phyloP scores from a whole-genome alignment of 1,140 invertebrate species.

The Caenorhabditis briggsae region DNA sequence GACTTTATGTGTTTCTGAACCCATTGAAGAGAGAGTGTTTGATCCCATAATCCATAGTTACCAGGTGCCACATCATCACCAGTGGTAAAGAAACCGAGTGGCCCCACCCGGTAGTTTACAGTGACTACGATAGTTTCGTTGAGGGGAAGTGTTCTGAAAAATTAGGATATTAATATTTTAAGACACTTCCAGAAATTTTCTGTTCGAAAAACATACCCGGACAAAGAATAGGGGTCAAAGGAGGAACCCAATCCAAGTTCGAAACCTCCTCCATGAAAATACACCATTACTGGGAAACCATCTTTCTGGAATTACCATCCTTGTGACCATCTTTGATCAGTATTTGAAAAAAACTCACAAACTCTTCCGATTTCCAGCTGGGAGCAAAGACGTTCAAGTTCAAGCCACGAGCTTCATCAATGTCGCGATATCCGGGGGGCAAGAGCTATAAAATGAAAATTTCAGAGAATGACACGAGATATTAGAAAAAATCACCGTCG shows the following conservation, averaged over 20 bases:
- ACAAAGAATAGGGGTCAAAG: conserved; percentile 81
- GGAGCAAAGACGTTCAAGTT: conserved; percentile 90
- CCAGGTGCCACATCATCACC: conserved; percentile 74
- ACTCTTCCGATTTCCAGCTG: conserved; percentile 74
- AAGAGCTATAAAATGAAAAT: background rate
- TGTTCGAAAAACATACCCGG: conserved; percentile 79
- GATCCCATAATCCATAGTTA: conserved; percentile 78
- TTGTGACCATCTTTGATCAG: background rate
- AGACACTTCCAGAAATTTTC: too few species aligned
- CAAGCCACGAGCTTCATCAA: conserved; percentile 88
- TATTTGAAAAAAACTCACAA: background rate
- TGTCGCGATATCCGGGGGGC: background rate
- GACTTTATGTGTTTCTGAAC: conserved; percentile 75
- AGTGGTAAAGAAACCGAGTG: conserved; percentile 73
- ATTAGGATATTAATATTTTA: too few species aligned
- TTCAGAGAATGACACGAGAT: background rate
- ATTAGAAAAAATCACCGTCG: background rate
- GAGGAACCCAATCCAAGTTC: conserved; percentile 79
- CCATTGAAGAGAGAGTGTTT: conserved; percentile 77
- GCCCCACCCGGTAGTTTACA: conserved; percentile 66
- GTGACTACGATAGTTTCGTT: conserved; percentile 65
- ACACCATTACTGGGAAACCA: conserved; percentile 88
- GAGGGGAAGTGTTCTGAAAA: conserved; percentile 80
- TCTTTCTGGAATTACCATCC: conserved; percentile 54
- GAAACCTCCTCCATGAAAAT: conserved; percentile 95